Base-by-base conservation (phyloP, 2,113 vertebrate species). In the Clarias macrocephalus region DNA sequence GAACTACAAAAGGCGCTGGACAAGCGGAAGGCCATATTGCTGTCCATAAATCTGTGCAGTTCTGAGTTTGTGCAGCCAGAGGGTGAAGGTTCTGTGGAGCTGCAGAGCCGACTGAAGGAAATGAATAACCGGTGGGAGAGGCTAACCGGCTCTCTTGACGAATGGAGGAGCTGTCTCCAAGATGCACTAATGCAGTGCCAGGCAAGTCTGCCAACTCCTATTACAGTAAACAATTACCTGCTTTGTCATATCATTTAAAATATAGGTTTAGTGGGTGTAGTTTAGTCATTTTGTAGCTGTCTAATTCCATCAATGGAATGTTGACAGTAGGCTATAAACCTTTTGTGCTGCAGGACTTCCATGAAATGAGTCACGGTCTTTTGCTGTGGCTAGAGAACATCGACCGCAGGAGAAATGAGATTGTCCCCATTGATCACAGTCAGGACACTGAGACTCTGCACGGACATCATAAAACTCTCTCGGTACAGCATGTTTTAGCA, bases 331-430 rank as follows among this genome's bases (percentile, higher is more conserved):
- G 68, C 21, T 30, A 25, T 66, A 13, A 66, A 42, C 30, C 19
- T 66, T 66, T 85, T 73, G 73, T 82, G 59, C 87, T 89, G 2
- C 75, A 99, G 98, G 98, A 98, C 90, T 99, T 99, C 93, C 98
- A 99, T 83, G 98, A 99, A 94, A 96, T 97, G 96, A 98, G 98
- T 90, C 98, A 99, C 0, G 95, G 96, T 56, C 94, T 99, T 82
- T 95, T 99, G 83, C 96, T 99, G 59, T 98, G 98, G 98, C 89
- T 99, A 91, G 98, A 99, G 92, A 99, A 99, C 88, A 99, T 99
- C 9, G 98, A 99, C 93, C 96, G 98, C 81, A 94, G 98, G 48
- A 97, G 97, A 94, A 98, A 98, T 68, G 96, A 99, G 91, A 96
- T 99, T 33, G 90, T 96, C 48, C 98, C 98, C 28, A 93, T 99